Base-by-base conservation (phyloP, 2,113 vertebrate species). In the Carlito syrichta region DNA sequence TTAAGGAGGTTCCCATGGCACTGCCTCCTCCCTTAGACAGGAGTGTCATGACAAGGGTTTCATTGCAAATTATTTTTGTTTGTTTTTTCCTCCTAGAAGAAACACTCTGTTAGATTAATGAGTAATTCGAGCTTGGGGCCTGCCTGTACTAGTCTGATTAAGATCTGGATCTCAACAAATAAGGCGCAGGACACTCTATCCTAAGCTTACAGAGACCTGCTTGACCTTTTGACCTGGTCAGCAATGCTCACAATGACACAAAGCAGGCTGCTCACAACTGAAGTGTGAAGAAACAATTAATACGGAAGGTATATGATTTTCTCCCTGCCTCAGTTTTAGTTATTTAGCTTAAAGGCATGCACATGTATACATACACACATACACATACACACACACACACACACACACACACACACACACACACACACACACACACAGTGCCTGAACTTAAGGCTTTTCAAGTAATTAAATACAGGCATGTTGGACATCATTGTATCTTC, bases 361-460 rank as follows among this genome's bases (percentile, higher is more conserved):
- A 52, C 16, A 8, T 6, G 7, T 6, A 6, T 22, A 62, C 2
- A 56, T 45, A 3, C 27, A 54, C 0, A 0, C 27, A 32, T 4
- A 58, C 0, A 19, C 35, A 17, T 35, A 3, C 4, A 4, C 17
- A 22, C 20, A 7, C 27, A 63, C 52, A 56, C 52, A 43, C 56
- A 30, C 63, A 73, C 48, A 48, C 27, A 68, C 74, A 76, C 27
- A 76, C 20, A 45, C n/a, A n/a, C n/a, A n/a, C n/a, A n/a, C n/a
- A n/a, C n/a, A n/a, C n/a, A n/a, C n/a, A n/a, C 40, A 76, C 22
- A 58, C 50, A 62, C 27, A 35, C 0, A 77, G 8, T 16, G 20
- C 35, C 79, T 86, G 52, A 69, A 85, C 45, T n/a, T 74, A 77
- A 97, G 85, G 25, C 20, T 96, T 92, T 89, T 94, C 40, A 48